Evolutionary conservation across 30 jellyfish, hydroid and myxozoan species (phyloP), one percentile per base, ranked within the genome.

Genomic region (Hydractinia symbiolongicarpus): DNA sequence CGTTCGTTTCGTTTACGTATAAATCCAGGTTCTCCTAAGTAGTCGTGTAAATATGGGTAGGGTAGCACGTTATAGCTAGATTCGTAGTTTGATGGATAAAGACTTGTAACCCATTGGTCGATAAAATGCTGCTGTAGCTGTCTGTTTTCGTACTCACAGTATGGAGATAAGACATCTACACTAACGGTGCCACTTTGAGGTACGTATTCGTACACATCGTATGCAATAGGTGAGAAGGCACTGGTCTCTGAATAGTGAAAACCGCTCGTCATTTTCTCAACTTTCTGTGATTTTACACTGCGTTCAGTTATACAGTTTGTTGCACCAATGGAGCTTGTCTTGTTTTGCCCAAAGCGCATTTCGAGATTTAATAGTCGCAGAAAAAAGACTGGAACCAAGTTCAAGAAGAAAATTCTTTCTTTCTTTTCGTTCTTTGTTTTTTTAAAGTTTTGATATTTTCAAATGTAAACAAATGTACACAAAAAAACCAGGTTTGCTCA

Each of bases 1-100:
- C 97, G 95, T 50, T 90, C 97, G 86, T 90, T 90, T 58, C 97
- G 73, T 71, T 90, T 90, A 8, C 97, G 95, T 9, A 90, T 90
- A 84, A 90, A 90, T 5, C 97, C 97, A 9, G 97, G 95, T 67
- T 90, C 97, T 54, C 95, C 93, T 53, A 84, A 52, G 76, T 55
- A 77, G 11, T 79, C 87, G 11, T 79, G 87, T 61, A 79, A 61
- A 57, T 61, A 79, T 62, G 87, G 87, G 60, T 77, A 77, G 14
- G 78, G 54, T 76, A 74, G 66, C 16, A 74, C 44, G 15, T 53
- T 30, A 6, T 49, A 56, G 67, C 20, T 7, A 13, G 66, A 44
- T 1, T 58, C 83, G 61, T 50, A 64, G 40, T 13, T 13, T 55
- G 83, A 67, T 74, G 51, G 83, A 50, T 20, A 56, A 11, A 40